Base-by-base conservation (phyloP, 2,888 invertebrate genomes). In the Neria commutata region DNA sequence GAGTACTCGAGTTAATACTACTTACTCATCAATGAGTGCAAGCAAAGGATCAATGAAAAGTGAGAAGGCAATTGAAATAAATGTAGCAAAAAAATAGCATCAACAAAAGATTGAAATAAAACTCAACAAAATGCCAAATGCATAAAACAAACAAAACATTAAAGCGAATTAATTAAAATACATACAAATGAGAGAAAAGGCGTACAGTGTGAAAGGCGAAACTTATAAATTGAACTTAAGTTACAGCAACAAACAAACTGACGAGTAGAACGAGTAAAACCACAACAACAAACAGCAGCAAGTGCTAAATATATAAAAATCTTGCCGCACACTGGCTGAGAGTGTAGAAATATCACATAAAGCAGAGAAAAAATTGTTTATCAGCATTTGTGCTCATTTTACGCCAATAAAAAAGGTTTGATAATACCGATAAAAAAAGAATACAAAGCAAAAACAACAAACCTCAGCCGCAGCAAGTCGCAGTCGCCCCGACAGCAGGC, bases 201-300 rank as follows among this genome's bases (percentile, higher is more conserved):
- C 16, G 42, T 42, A 54, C 16, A 23, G 19, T 11, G 24, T 52
- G 24, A 52, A 40, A 52, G n/a, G 40, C 45, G 17, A 51, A 51
- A 37, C 14, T 26, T 24, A 53, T 26, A 33, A 33, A 17, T 42
- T 19, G 42, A 19, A 42, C 42, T 42, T 42, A 42, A 42, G 17
- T 16, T 26, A 53, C 23, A 42, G 3, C 11, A 24, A 53, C 16
- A 24, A 17, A 21, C 16, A 24, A 14, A 25, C 2, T 5, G 6
- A 45, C 11, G 23, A n/a, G 19, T 45, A 45, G 23, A 45, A 45
- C n/a, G 5, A 34, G 6, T 14, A 59, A 66, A 63, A 64, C 46
- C 65, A 67, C 53, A 66, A 67, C 64, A 67, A 67, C 67, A 72
- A 56, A 24, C 11, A 37, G 14, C 16, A 40, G 26, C 17, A n/a